Conservation (phyloP, 2,888 invertebrate genomes). For the Cyclophora albipunctata region DNA sequence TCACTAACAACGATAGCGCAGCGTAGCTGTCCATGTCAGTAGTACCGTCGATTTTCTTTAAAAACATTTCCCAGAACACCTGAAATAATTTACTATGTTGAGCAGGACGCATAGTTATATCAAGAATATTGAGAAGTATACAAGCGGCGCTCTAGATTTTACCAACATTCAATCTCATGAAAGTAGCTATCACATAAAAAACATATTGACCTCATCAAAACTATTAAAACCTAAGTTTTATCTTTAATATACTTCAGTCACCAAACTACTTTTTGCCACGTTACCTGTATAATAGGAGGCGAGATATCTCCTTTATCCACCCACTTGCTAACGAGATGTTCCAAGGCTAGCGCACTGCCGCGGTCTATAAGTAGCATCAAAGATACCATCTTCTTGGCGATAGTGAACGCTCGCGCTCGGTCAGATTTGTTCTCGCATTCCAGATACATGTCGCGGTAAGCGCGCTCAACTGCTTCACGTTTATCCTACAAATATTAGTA, state of each 20-base stretch:
- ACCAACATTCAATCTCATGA: no score
- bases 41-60: constrained; percentile 81
- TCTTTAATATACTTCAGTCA: no score
- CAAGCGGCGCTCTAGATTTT: no score
- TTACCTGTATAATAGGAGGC: constrained; percentile 63
- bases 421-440: constrained; percentile 66
- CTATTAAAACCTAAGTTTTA: no score
- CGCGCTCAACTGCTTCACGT: constrained; percentile 83
- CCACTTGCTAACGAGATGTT: constrained; percentile 61
- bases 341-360: constrained; percentile 58
- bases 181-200: background rate
- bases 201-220: background rate
- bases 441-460: constrained; percentile 84
- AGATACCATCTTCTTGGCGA: constrained; percentile 44
- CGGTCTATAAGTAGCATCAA: constrained; percentile 48
- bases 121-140: no score
- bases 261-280: background rate
- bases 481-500: constrained; percentile 55
- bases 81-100: constrained; percentile 36
- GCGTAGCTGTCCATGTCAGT: constrained; percentile 82
- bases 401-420: constrained; percentile 56
- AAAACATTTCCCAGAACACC: constrained; percentile 90
- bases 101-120: background rate
- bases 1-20: constrained; percentile 84
- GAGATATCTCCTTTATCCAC: constrained; percentile 56